Percentiles rank a stretch among this genome's conserved stretches.
Evolutionary conservation across 2,888 invertebrate species (phyloP).

Genomic region (Rhogogaster chlorosoma): DNA sequence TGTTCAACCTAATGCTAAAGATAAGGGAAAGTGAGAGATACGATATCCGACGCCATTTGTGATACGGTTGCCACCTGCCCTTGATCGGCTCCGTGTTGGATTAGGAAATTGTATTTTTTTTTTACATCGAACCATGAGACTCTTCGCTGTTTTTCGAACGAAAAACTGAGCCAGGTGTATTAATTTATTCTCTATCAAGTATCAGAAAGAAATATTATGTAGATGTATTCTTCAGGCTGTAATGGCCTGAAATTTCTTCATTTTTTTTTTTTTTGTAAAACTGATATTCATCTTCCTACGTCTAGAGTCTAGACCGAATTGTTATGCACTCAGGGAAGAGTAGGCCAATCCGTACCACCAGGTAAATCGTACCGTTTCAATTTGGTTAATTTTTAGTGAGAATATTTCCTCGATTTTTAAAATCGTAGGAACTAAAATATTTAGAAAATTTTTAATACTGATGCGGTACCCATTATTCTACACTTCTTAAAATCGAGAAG

Average conservation of each 20-base stretch:
- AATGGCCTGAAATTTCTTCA: neutral
- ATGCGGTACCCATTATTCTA: too few relatives aligned
- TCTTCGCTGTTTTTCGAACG: neutral
- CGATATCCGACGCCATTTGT: conserved; percentile 29
- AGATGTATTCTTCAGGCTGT: neutral
- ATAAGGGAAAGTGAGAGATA: neutral
- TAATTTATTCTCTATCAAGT: neutral
- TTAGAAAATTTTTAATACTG: too few relatives aligned
- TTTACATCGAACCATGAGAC: neutral
- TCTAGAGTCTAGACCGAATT: neutral
- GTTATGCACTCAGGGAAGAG: neutral
- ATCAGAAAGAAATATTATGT: neutral
- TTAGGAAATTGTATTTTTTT: neutral
- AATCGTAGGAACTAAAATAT: too few relatives aligned
- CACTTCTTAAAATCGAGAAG: too few relatives aligned
- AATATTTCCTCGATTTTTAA: too few relatives aligned
- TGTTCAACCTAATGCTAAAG: neutral
- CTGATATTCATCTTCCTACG: neutral
- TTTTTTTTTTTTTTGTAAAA: neutral
- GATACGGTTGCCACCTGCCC: conserved; percentile 33
- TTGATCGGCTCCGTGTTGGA: neutral
- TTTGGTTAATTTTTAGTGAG: too few relatives aligned
- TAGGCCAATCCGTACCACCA: too few relatives aligned
- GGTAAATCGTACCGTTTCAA: too few relatives aligned
- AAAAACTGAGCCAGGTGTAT: neutral